Evolutionary conservation across 2,113 vertebrate genomes (phyloP), one percentile per base, ranked within the genome.

Genomic region (Bombycilla garrulus): DNA sequence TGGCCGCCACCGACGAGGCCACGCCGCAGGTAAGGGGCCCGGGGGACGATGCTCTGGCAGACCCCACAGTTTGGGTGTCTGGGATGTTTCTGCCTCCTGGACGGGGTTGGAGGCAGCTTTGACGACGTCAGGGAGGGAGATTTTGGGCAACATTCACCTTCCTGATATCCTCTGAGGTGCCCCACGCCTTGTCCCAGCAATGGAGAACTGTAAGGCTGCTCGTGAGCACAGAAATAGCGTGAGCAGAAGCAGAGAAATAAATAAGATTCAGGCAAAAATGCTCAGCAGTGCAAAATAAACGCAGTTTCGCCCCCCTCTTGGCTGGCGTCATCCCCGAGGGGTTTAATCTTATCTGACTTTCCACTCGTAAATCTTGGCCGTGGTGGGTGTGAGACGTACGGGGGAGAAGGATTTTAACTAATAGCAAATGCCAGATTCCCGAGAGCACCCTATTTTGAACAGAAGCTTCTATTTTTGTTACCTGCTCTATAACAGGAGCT

Each of bases 1-100:
- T 87, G 96, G 53, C 85, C 85, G 16, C 29, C 1, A 45, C 97
- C 84, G 60, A 92, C 0, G 98, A 98, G 31, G 93, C 96, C 0
- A 86, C 83, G 2, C 97, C 50, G 1, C 98, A 99, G 97, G 99
- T 99, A 69, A 80, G 72, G 18, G 6, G 76, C 66, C 31, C 58
- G 3, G 26, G 0, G 80, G 57, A 15, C 0, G 0, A 4, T 20
- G 50, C 29, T 80, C 38, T 74, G 36, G 56, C 9, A 15, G 47
- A 29, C 4, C 40, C n/a, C 5, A 0, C 24, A 8, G 0, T 62
- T 58, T 17, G 44, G 17, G 58, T 40, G 28, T 36, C 42, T 5
- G 33, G 14, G 45, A 47, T 10, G 74, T 31, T 57, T 36, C 31
- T 67, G 38, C 42, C n/a, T 56, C 42, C 9, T 4, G 42, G 33